These are phyloP conservation scores for Paradoxurus hermaphroditus DNA, from an alignment of 2,113 vertebrate genomes.

Conservation along the genomic window DNA sequence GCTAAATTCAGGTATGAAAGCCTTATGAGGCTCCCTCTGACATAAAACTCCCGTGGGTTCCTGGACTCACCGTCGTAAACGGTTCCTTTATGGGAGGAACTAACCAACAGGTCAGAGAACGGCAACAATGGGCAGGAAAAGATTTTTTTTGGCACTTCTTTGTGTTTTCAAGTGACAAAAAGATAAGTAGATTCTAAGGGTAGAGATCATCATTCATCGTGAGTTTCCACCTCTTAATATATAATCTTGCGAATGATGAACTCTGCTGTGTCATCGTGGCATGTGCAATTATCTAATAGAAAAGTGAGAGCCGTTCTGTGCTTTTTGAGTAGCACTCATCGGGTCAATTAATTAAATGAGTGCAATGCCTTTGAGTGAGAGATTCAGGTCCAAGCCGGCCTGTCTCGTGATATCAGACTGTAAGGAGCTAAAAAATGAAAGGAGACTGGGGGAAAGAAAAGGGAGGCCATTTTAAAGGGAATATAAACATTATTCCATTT, in stretches of 20 bases:
- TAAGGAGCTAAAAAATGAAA: conserved; percentile 39
- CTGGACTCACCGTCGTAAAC: conserved; percentile 51
- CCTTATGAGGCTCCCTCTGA: conserved; percentile 9
- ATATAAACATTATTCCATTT: neutral
- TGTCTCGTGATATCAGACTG: neutral
- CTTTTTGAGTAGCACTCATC: conserved; percentile 60
- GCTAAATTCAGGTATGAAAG: conserved; percentile 57
- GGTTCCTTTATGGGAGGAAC: conserved; percentile 51
- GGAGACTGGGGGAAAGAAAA: neutral
- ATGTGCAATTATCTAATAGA: conserved; percentile 63
- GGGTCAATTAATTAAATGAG: conserved; percentile 80
- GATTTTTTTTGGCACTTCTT: neutral
- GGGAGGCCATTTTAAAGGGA: neutral
- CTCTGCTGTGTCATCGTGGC: conserved; percentile 56
- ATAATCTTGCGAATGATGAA: conserved; percentile 7
- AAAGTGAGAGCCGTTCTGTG: conserved; percentile 49
- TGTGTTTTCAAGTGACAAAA: conserved; percentile 48
- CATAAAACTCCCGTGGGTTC: conserved; percentile 24
- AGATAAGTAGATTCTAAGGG: conserved; percentile 47
- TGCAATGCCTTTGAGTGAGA: conserved; percentile 52
- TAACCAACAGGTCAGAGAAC: conserved; percentile 27
- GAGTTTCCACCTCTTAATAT: conserved; percentile 23
- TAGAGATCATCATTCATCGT: conserved; percentile 48
- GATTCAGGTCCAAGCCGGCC: conserved; percentile 52
- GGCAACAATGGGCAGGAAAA: neutral